These are phyloP conservation scores for Rhinichthys osculus DNA, from an alignment of 2,797 vertebrate genomes.

Conservation along the genomic window DNA sequence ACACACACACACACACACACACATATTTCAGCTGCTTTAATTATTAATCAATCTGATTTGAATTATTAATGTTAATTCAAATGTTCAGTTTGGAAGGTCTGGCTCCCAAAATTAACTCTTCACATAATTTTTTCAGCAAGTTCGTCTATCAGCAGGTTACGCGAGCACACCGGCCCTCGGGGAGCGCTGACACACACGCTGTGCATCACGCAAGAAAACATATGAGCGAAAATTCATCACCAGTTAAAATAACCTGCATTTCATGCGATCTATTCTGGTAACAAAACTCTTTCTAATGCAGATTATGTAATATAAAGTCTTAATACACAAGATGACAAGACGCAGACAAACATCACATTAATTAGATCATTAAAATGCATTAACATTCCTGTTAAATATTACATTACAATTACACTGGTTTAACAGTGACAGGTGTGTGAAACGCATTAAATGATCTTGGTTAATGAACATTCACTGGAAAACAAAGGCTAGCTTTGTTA, in stretches of 20 bases:
- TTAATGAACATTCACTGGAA: not conserved
- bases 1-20: not conserved
- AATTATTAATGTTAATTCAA: not conserved
- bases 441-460: not conserved
- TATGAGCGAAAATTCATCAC: not conserved
- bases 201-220: not conserved
- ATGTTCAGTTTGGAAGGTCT: not conserved
- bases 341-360: not conserved
- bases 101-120: not conserved
- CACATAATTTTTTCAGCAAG: not conserved
- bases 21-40: not conserved
- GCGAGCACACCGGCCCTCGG: too few species aligned
- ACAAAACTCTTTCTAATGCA: not conserved
- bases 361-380: not conserved
- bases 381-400: not conserved
- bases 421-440: not conserved
- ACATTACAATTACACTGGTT: not conserved
- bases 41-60: conserved; percentile 4
- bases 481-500: not conserved
- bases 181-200: not conserved
- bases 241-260: not conserved
- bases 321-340: not conserved
- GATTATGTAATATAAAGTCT: not conserved
- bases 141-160: not conserved
- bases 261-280: not conserved